Base-by-base conservation (phyloP, 2,888 invertebrate species). In the Folsomia manolachei region DNA sequence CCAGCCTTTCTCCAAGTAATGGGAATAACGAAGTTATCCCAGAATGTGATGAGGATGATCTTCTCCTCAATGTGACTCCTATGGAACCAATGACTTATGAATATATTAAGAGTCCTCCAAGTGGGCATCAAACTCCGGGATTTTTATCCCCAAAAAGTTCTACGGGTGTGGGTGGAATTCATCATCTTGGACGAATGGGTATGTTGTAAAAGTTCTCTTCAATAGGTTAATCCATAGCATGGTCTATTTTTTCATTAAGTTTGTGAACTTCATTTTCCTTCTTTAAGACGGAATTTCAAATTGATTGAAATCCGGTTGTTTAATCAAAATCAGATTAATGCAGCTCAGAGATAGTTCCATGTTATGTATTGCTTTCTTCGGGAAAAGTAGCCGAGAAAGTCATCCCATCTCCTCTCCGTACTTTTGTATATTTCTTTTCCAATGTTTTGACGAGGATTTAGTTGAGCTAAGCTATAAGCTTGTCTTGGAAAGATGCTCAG, bases 61-160 rank as follows among this genome's bases (percentile, higher is more conserved):
- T 86, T 1, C 86, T 90, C 82, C 90, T 90, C 86, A 90, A 90
- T 81, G 91, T 94, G 18, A 88, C 95, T 84, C 96, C 97, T 0
- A 97, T 97, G 96, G 89, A 94, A 79, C 96, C 96, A 0, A 85
- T 78, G 9, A 80, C 80, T 1, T 81, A 79, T 70, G 79, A 79
- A 26, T 80, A 79, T 63, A 72, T 78, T 21, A 75, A 76, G 75
- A 79, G 80, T 74, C 80, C 79, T 27, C 78, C 76, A 2, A 71
- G 76, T 63, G 67, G 67, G n/a, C 63, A 69, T 56, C 63, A 19
- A 18, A 67, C 60, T 2, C 67, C 71, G 27, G 74, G 73, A 56
- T 73, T 69, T 69, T 62, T 71, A 63, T 71, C 73, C 24, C 71
- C 72, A 21, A 73, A 70, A 39, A 39, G 39, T 39, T 56, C 56